A percentile compares a stretch with the other conserved stretches of the same genome.
Conservation (phyloP, 2,888 invertebrate species). For the Tricholauxania praeusta region DNA sequence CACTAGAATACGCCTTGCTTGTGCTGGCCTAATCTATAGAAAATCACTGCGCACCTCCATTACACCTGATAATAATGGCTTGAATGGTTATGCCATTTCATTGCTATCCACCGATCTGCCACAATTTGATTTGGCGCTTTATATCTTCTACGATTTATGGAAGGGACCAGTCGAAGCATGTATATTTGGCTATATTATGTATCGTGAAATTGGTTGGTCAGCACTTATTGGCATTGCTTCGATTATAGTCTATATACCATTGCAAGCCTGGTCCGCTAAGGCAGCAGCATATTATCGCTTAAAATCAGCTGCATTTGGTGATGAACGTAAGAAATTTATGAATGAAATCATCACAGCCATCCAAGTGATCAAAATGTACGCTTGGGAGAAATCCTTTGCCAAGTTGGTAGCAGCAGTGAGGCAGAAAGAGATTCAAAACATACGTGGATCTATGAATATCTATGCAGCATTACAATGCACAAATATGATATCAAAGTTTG, state of each 20-base stretch:
- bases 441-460: constrained; percentile 76
- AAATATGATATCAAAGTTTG: constrained; percentile 82
- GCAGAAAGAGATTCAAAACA: constrained; percentile 77
- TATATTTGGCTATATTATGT: constrained; percentile 70
- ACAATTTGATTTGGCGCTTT: constrained; percentile 88
- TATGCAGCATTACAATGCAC: constrained; percentile 78
- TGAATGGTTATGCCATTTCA: constrained; percentile 83
- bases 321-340: constrained; percentile 88
- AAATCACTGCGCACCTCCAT: constrained; percentile 80
- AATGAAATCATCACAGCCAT: constrained; percentile 90
- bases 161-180: constrained; percentile 80
- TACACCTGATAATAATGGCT: constrained; percentile 86
- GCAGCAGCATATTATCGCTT: constrained; percentile 74
- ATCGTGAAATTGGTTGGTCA: constrained; percentile 73
- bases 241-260: constrained; percentile 78
- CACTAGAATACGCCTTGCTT: constrained; percentile 78
- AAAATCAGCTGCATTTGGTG: constrained; percentile 82
- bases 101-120: constrained; percentile 94
- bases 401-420: constrained; percentile 79
- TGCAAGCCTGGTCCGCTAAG: constrained; percentile 80
- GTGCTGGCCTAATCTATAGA: constrained; percentile 79
- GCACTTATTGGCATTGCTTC: constrained; percentile 78
- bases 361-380: constrained; percentile 90
- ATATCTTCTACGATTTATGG: constrained; percentile 92
- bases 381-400: constrained; percentile 86